phyloP scores from a whole-genome alignment of 2,113 vertebrate genomes.

The Labrus mixtus region DNA sequence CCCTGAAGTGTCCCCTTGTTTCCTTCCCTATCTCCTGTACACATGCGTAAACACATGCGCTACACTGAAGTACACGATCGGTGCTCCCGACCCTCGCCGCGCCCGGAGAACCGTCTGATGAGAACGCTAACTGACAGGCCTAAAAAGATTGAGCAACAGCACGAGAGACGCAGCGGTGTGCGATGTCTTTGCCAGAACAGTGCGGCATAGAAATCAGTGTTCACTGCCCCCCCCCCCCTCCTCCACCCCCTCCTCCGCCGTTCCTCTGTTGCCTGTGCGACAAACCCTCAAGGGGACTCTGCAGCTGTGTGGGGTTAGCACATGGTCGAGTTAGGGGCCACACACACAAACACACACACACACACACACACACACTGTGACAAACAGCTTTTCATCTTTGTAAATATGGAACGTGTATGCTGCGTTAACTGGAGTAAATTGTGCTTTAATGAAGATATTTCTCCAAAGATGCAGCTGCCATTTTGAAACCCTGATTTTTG shows the following conservation, averaged over 20 bases:
- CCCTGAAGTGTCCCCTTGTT: constrained; percentile 22
- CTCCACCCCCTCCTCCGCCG: constrained; percentile 1
- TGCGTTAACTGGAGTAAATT: constrained; percentile 45
- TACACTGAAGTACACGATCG: constrained; percentile 60
- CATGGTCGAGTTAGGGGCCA: constrained; percentile 83
- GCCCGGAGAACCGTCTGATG: constrained; percentile 70
- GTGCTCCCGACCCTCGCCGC: constrained; percentile 51
- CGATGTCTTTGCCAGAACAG: constrained; percentile 77
- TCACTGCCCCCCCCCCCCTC: constrained; percentile 24
- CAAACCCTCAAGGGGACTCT: constrained; percentile 82
- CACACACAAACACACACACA: constrained; percentile 70
- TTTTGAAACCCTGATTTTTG: no score
- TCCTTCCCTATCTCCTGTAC: constrained; percentile 16
- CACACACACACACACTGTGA: constrained; percentile 36
- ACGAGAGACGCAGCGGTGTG: constrained; percentile 71
- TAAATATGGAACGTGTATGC: constrained; percentile 66
- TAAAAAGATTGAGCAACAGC: constrained; percentile 80
- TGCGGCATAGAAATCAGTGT: constrained; percentile 72
- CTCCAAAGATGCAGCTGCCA: neutral
- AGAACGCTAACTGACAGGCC: constrained; percentile 76
- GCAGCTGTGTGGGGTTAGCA: constrained; percentile 83
- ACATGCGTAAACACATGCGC: constrained; percentile 46
- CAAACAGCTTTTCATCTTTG: constrained; percentile 64
- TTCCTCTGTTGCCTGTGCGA: constrained; percentile 78
- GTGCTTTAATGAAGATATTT: constrained; percentile 37